Base-by-base conservation (phyloP, 2,797 vertebrate species). In the Mormyrops boulengeri region DNA sequence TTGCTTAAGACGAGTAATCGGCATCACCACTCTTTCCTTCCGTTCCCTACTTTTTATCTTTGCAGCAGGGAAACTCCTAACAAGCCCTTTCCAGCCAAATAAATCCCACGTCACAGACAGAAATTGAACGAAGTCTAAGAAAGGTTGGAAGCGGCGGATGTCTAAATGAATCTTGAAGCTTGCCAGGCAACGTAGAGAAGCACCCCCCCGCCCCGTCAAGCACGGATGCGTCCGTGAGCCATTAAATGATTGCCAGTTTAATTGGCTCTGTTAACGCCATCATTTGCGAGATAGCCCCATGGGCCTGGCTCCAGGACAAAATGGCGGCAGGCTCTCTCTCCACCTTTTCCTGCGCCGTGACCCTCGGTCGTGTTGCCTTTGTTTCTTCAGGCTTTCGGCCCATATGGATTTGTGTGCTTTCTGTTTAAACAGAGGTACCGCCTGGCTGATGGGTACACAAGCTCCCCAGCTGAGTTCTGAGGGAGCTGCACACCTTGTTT, bases 201-300 rank as follows among this genome's bases (percentile, higher is more conserved):
- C 89, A 88, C 90, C 0, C 57, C 89, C 89, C 90, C 66, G n/a
- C 62, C 90, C 89, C 26, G 91, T 93, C 92, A 89, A 89, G 88
- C 93, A 90, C 91, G 92, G 92, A 91, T 92, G 92, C 92, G 89
- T 88, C 90, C 89, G 90, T 89, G 87, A 90, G 89, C 93, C 93
- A 93, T 94, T 93, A 93, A 93, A 92, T 91, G 91, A 92, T 92
- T 93, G 91, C 90, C 91, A 89, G 89, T 94, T 93, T 94, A 93
- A 94, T 93, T 94, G 93, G 91, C 92, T 93, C 92, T 90, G 90
- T 93, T 93, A 94, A 93, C 93, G 93, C 91, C 92, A 88, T 92
- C 89, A 93, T 94, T 93, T 93, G 90, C 92, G 92, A 93, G 91
- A 93, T 92, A 91, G 92, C 90, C 92, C 90, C 89, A 55, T 90